Evolutionary conservation across 1,140 invertebrate species (phyloP).

Genomic region (Drosophila bocki): DNA sequence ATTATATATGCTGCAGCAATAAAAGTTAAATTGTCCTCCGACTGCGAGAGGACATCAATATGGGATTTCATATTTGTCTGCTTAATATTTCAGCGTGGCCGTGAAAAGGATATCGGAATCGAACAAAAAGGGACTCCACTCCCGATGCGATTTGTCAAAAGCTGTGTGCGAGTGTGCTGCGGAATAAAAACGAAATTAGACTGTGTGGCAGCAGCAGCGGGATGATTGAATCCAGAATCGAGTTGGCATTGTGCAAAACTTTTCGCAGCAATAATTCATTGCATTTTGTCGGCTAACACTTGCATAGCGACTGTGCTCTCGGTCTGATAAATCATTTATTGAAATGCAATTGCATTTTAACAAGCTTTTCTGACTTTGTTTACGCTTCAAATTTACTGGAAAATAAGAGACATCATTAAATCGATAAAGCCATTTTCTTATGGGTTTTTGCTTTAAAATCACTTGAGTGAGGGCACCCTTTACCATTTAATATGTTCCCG

Average conservation of each 20-base stretch:
- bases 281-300: conserved; percentile 27
- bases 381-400: not conserved
- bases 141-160: conserved; percentile 35
- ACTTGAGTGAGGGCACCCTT: not conserved
- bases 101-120: conserved; percentile 60
- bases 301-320: not conserved
- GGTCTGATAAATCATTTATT: conserved; percentile 53
- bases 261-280: conserved; percentile 36
- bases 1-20: conserved; percentile 71
- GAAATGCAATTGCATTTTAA: conserved; percentile 37
- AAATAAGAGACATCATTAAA: conserved; percentile 15
- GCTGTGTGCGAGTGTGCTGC: not conserved
- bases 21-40: conserved; percentile 76
- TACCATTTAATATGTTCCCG: conserved; percentile 17
- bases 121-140: conserved; percentile 18
- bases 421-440: conserved; percentile 6
- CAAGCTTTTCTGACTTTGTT: conserved; percentile 30
- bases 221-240: conserved; percentile 52
- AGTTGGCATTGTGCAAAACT: conserved; percentile 46
- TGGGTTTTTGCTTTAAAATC: conserved; percentile 2
- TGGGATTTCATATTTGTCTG: conserved; percentile 79
- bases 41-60: conserved; percentile 58
- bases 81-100: conserved; percentile 71
- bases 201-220: conserved; percentile 45
- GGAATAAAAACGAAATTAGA: conserved; percentile 57